phyloP scores from a whole-genome alignment of 2,888 invertebrate genomes.

The Amblyteles armatorius region DNA sequence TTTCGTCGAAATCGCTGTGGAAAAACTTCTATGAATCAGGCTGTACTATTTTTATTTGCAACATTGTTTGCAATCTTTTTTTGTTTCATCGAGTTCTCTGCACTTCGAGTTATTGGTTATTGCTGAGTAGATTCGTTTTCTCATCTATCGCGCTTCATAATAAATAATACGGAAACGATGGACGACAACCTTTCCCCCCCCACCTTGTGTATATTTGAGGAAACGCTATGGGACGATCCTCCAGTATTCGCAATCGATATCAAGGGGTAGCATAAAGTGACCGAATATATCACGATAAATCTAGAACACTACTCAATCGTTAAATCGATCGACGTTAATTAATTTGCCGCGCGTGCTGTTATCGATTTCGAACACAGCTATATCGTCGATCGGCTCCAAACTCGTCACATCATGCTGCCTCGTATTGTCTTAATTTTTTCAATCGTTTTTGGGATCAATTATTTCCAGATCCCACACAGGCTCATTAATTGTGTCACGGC shows the following conservation, averaged over 20 bases:
- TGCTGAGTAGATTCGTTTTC: conserved; percentile 44
- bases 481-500: conserved; percentile 55
- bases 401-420: conserved; percentile 82
- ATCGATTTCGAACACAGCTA: background rate
- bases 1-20: conserved; percentile 69
- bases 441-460: conserved; percentile 81
- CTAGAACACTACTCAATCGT: background rate
- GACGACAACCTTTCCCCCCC: conserved; percentile 60
- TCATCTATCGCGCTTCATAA: conserved; percentile 42
- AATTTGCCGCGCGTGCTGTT: background rate
- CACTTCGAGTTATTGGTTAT: background rate
- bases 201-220: conserved; percentile 65
- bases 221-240: conserved; percentile 42
- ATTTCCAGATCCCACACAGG: conserved; percentile 82
- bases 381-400: conserved; percentile 39
- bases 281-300: conserved; percentile 36
- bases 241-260: conserved; percentile 65
- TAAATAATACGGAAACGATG: conserved; percentile 34
- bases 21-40: conserved; percentile 40
- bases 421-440: conserved; percentile 81
- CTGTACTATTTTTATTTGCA: conserved; percentile 39
- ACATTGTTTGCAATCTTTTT: conserved; percentile 45
- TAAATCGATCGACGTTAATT: background rate
- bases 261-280: conserved; percentile 82
- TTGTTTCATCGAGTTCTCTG: conserved; percentile 53